These are phyloP conservation scores for Bombus fervidus DNA, from an alignment of 1,140 invertebrate genomes.

Conservation along the genomic window DNA sequence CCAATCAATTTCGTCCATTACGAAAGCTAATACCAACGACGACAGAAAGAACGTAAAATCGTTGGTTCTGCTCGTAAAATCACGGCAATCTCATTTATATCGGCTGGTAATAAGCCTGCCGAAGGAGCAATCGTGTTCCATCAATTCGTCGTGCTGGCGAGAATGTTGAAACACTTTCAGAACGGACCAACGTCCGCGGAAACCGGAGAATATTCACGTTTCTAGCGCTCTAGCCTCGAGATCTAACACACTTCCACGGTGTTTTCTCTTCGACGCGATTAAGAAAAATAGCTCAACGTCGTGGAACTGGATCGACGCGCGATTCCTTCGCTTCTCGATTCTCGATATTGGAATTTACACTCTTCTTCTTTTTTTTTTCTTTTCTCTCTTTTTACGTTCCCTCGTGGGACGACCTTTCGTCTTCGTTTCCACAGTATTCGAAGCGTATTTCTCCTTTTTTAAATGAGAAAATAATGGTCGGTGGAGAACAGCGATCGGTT, in stretches of 20 bases:
- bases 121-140: not conserved
- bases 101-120: not conserved
- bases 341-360: not conserved
- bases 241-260: conserved; percentile 16
- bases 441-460: not conserved
- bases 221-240: not conserved
- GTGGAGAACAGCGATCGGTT: not conserved
- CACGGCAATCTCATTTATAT: not conserved
- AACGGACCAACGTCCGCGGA: not conserved
- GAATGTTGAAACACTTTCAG: conserved; percentile 25
- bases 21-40: not conserved
- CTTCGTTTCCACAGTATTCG: not conserved
- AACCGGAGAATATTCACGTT: conserved; percentile 9
- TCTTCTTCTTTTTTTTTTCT: not conserved
- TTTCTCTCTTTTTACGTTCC: not conserved
- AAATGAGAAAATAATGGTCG: not conserved
- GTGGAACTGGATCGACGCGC: conserved; percentile 2
- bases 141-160: not conserved
- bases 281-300: conserved; percentile 6
- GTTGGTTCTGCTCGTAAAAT: not conserved
- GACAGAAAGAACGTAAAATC: not conserved
- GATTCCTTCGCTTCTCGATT: conserved; percentile 6
- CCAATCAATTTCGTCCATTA: not conserved
- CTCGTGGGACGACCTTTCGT: not conserved
- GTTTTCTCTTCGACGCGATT: conserved; percentile 20